Base-by-base conservation (phyloP, 2,113 vertebrate species). In the Chinchilla lanigera region DNA sequence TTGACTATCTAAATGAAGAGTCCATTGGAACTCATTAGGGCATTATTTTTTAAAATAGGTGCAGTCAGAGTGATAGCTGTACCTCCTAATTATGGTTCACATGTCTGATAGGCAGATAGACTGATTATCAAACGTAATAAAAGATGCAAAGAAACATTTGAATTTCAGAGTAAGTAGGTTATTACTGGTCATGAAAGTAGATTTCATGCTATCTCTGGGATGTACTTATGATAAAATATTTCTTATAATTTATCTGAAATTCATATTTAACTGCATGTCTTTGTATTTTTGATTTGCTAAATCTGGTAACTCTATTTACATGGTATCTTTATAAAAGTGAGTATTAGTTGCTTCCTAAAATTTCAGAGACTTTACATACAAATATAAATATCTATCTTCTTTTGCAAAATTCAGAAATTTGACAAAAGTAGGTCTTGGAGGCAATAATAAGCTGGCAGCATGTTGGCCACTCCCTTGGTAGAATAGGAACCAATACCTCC, bases 401-500 rank as follows among this genome's bases (percentile, higher is more conserved):
- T 95, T 90, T 95, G 44, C 83, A 69, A 93, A 89, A 20, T 54
- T 47, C 41, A n/a, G 30, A 33, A 2, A 28, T 52, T 60, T 52
- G 38, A 0, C n/a, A 52, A 52, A 91, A 58, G 19, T 47, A 22
- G 0, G 5, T 24, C 30, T 35, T 35, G 16, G 3, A 82, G 35
- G 13, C 26, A 77, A 47, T 20, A 38, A 33, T 56, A 35, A 60
- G 3, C 3, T 38, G 30, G 24, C 12, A 2, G 0, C 38, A 14
- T 11, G 4, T 22, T 38, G 47, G 16, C 41, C 17, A 4, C 1
- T 14, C 14, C 19, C 20, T 26, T 24, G 38, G 12, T 41, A 60
- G 54, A 7, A 0, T 35, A 5, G 19, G 3, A 2, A 3, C 3
- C 44, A 1, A 10, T 3, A 41, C 3, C 5, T 14, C 17, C 30